Evolutionary conservation across 1,140 invertebrate genomes (phyloP).

Genomic region (Aricia agestis): DNA sequence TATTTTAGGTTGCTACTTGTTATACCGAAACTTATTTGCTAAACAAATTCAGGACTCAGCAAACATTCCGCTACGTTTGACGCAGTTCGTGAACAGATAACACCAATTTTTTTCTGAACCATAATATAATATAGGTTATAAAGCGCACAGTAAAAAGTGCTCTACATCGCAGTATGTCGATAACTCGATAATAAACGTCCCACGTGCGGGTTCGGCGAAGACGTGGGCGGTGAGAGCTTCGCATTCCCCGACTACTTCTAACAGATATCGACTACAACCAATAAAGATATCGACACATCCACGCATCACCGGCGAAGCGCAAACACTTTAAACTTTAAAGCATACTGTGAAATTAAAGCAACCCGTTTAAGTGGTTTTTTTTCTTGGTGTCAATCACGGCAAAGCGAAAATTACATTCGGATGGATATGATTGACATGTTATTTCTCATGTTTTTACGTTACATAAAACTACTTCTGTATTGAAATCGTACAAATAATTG

Average conservation of each 20-base stretch:
- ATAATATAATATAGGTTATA: not conserved
- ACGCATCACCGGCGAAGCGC: slow-evolving; percentile 1
- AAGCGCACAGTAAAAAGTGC: not conserved
- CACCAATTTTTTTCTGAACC: no score
- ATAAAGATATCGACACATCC: slow-evolving; percentile 43
- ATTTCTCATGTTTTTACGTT: not conserved
- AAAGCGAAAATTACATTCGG: not conserved
- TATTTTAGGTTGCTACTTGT: no score
- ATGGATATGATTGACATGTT: not conserved
- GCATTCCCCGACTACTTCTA: slow-evolving; percentile 62
- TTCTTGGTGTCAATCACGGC: not conserved
- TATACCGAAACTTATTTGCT: no score
- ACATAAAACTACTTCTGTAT: not conserved
- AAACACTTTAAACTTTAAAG: not conserved
- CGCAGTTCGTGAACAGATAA: no score
- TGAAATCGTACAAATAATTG: slow-evolving; percentile 3
- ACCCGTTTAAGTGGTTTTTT: not conserved
- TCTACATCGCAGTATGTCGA: not conserved
- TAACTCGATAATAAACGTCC: slow-evolving; percentile 53
- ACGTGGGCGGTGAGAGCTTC: slow-evolving; percentile 57
- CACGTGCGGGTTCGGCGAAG: slow-evolving; percentile 40
- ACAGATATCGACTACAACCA: slow-evolving; percentile 47
- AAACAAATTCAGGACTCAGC: no score
- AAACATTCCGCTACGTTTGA: no score
- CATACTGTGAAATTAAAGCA: not conserved